A percentile compares a stretch with the other conserved stretches of the same genome.
Conservation (phyloP, 2,888 invertebrate genomes). For the Drosophila yooni region DNA sequence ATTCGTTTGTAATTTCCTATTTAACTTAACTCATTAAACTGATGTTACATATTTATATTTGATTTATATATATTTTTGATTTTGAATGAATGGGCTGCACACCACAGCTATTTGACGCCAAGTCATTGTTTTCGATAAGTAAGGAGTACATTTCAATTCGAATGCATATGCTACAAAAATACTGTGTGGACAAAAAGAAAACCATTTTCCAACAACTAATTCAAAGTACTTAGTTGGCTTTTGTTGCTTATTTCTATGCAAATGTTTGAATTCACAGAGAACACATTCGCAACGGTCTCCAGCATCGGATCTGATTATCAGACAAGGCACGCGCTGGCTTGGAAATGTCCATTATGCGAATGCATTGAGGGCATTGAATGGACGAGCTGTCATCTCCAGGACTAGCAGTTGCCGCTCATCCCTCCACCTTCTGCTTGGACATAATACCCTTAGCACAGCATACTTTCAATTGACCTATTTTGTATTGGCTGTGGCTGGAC, state of each 20-base stretch:
- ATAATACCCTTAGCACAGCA: slow-evolving; percentile 7
- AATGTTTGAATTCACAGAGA: slow-evolving; percentile 6
- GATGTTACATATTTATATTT: too few relatives aligned
- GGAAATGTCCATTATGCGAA: slow-evolving; percentile 34
- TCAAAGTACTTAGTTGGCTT: not conserved
- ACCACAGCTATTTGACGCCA: not conserved
- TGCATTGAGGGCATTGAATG: slow-evolving; percentile 28
- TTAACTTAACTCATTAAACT: too few relatives aligned
- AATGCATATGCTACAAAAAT: not conserved
- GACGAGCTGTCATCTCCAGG: slow-evolving; percentile 19
- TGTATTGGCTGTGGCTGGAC: slow-evolving; percentile 31
- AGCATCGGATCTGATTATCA: not conserved
- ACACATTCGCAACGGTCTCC: not conserved
- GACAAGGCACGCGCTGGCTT: slow-evolving; percentile 29
- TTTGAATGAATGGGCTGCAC: not conserved
- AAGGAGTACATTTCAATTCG: not conserved
- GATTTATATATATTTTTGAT: not conserved
- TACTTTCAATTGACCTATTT: slow-evolving; percentile 67
- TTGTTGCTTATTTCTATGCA: not conserved
- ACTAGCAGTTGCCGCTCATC: slow-evolving; percentile 9
- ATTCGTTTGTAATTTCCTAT: too few relatives aligned
- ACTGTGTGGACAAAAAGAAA: not conserved
- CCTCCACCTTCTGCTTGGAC: not conserved
- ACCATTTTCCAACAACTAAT: not conserved
- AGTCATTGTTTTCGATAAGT: not conserved